These are phyloP conservation scores for Anthrax anthrax DNA, from an alignment of 2,888 invertebrate genomes.

Conservation along the genomic window DNA sequence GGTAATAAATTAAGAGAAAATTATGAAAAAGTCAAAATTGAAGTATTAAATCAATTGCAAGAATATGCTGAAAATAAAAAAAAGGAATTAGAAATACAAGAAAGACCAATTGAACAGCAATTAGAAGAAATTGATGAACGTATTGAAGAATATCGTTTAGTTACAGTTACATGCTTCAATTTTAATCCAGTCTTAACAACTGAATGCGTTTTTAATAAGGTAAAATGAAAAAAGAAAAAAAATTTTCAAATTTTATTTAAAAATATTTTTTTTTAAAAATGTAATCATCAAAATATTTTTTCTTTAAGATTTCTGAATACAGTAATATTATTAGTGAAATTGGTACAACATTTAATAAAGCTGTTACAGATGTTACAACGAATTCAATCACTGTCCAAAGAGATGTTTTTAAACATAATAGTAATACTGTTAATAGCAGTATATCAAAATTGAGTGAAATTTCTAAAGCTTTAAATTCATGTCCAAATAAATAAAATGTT, in stretches of 20 bases:
- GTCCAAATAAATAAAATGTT: not conserved
- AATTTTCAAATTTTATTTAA: no score
- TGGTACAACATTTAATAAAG: not conserved
- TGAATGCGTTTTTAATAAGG: conserved; percentile 4
- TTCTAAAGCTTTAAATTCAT: not conserved
- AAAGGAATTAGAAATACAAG: not conserved
- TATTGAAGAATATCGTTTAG: not conserved
- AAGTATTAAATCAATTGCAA: not conserved
- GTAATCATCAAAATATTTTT: not conserved
- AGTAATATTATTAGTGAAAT: not conserved
- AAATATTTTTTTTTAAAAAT: not conserved
- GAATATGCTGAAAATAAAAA: not conserved
- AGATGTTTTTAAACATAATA: not conserved
- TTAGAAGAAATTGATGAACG: not conserved
- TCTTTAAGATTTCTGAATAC: not conserved
- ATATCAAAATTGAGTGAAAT: not conserved
- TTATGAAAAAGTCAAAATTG: not conserved
- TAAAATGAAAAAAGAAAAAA: not conserved
- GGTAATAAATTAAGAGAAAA: not conserved
- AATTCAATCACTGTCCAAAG: not conserved
- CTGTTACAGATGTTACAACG: not conserved
- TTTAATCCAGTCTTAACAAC: conserved; percentile 2
- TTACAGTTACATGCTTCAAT: not conserved
- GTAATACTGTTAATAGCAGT: not conserved
- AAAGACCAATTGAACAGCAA: not conserved